Base-by-base conservation (phyloP, 2,797 vertebrate genomes). In the Garrulus glandarius region DNA sequence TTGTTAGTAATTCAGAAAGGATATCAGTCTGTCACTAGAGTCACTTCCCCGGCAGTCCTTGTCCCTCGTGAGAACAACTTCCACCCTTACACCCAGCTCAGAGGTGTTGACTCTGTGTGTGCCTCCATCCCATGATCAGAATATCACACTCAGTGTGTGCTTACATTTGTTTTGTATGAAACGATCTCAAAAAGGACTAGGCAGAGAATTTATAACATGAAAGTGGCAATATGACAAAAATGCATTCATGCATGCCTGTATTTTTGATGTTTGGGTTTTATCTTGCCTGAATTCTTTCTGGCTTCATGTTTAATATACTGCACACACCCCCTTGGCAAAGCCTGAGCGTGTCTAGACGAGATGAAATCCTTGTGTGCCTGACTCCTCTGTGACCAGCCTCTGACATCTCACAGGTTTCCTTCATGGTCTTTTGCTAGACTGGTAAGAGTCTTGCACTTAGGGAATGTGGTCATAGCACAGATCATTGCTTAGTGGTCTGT, bases 181-280 rank as follows among this genome's bases (percentile, higher is more conserved):
- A 84, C 1, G 0, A 46, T 61, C 61, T 90, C 90, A 53, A 59
- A 46, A 86, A 74, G 52, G 43, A n/a, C 46, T 16, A 76, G 23
- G 39, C 37, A 78, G 76, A 71, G 18, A 34, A 52, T 63, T 80
- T 55, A 32, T 36, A 59, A 61, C 14, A 29, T 29, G 22, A 39
- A 91, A 76, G 32, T 23, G 63, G 10, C 41, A 52, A 44, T 53
- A 37, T 65, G 84, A 72, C 82, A 95, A 85, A 92, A 89, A 71
- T 72, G 65, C 82, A 15, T 55, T 68, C 49, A 10, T 60, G 82
- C 82, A 37, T 76, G 44, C 39, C 36, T 14, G 1, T 34, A 46
- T 68, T 91, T 92, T 89, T 92, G 37, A 68, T 84, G 41, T 53
- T 53, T 49, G 57, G 53, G 16, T 63, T 95, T 93, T 94, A 72